phyloP scores from a whole-genome alignment of 2,797 vertebrate genomes.

The Anisognathus igniventris region DNA sequence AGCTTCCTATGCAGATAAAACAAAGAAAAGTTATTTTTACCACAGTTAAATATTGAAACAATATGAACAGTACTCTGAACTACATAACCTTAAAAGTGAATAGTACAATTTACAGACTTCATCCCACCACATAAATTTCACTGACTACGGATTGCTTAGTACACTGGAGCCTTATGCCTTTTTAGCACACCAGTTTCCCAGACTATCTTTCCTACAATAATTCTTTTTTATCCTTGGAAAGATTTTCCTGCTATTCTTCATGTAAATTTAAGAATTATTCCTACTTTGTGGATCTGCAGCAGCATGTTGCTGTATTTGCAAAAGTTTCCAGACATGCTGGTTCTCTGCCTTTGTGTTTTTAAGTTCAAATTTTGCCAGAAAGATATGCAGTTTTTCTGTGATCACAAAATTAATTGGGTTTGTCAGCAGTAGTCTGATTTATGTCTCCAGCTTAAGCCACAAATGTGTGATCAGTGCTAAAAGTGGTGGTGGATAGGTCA shows the following conservation, averaged over 20 bases:
- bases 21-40: not conserved
- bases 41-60: not conserved
- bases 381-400: not conserved
- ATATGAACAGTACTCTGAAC: not conserved
- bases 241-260: not conserved
- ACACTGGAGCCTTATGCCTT: not conserved
- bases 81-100: not conserved
- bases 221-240: not conserved
- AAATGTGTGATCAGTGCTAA: not conserved
- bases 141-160: not conserved
- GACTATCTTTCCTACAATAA: rapidly evolving
- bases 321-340: not conserved
- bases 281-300: not conserved
- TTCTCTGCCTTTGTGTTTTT: not conserved
- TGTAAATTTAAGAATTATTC: not conserved
- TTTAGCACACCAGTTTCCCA: not conserved
- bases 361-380: not conserved
- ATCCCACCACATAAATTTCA: not conserved
- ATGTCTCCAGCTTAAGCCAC: not conserved
- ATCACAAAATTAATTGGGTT: not conserved
- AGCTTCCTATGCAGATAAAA: not conserved
- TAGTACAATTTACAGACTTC: not conserved
- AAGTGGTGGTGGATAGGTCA: not conserved
- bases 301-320: not conserved
- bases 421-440: not conserved